Base-by-base conservation (phyloP, 2,113 vertebrate genomes). In the Antechinus stuartii region DNA sequence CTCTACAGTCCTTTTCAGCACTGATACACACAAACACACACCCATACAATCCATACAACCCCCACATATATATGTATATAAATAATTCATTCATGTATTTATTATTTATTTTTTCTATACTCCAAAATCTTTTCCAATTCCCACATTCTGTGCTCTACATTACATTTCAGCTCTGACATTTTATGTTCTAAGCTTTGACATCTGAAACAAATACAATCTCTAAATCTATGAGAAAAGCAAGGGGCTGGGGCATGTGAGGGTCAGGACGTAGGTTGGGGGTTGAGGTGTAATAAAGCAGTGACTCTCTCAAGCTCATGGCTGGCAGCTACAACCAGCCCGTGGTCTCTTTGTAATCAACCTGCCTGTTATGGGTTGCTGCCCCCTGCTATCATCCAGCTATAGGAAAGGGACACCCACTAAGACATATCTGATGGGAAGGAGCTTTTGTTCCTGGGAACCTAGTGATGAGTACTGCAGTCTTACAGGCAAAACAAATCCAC, bases 401-500 rank as follows among this genome's bases (percentile, higher is more conserved):
- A 84, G 68, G 19, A 84, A 84, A 84, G 68, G n/a, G n/a, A 84
- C n/a, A 84, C 68, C n/a, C n/a, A 84, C 68, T 84, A 84, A 84
- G 68, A 84, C n/a, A 84, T 84, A 23, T 42, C 68, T 84, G 16
- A 84, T 84, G n/a, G n/a, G n/a, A 84, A 84, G 68, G 16, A 84
- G n/a, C 68, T 84, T 84, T 84, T 84, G 68, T 84, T 42, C 68
- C n/a, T 84, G 19, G 68, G 68, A 35, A 84, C n/a, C 19, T 8
- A 42, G 68, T 42, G 68, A 76, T n/a, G 35, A 76, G n/a, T 19
- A 2, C 6, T 42, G 68, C 68, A 84, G 68, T 19, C 68, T 42
- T 23, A 42, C 19, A 84, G 68, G 68, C 16, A 42, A 84, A 84
- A 42, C 42, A 84, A 84, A 84, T 84, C 68, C n/a, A 22, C 42